Percentiles rank a stretch among this genome's conserved stretches.
Conservation (phyloP, 2,797 vertebrate genomes). For the Anabacerthia variegaticeps region DNA sequence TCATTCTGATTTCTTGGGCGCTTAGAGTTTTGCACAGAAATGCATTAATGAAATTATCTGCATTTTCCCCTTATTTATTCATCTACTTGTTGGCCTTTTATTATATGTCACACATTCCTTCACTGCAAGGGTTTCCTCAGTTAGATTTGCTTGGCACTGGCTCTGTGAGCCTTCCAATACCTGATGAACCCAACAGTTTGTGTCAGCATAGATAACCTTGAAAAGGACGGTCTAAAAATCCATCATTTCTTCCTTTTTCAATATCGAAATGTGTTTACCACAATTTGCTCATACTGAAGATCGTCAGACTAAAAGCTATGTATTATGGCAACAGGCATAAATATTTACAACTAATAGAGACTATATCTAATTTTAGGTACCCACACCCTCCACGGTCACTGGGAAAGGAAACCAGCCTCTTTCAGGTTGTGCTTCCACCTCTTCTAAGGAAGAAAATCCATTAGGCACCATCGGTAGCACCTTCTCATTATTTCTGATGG, state of each 20-base stretch:
- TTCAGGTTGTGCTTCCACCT: neutral
- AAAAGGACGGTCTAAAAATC: neutral
- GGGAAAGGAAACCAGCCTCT: neutral
- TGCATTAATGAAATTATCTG: slow-evolving; percentile 46
- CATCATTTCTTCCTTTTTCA: neutral
- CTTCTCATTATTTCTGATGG: neutral
- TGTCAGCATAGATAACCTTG: neutral
- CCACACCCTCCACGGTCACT: neutral
- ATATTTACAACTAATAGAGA: slow-evolving; percentile 8
- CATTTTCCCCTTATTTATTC: slow-evolving; percentile 38
- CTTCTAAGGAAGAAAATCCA: neutral
- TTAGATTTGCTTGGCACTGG: neutral
- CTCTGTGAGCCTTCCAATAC: neutral
- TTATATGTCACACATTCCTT: neutral
- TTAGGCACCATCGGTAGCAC: accelerated
- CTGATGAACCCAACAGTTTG: neutral
- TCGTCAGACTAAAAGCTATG: neutral
- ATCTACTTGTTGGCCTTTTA: slow-evolving; percentile 14
- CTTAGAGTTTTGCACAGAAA: slow-evolving; percentile 18
- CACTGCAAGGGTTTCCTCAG: neutral
- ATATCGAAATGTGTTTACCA: neutral
- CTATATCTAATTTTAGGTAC: slow-evolving; percentile 1
- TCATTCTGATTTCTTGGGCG: slow-evolving; percentile 22
- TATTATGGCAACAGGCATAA: slow-evolving; percentile 7
- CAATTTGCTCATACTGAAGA: neutral